A percentile compares a stretch with the other conserved stretches of the same genome.
phyloP scores from a whole-genome alignment of 2,797 vertebrate genomes.

The Siniperca obscura region DNA sequence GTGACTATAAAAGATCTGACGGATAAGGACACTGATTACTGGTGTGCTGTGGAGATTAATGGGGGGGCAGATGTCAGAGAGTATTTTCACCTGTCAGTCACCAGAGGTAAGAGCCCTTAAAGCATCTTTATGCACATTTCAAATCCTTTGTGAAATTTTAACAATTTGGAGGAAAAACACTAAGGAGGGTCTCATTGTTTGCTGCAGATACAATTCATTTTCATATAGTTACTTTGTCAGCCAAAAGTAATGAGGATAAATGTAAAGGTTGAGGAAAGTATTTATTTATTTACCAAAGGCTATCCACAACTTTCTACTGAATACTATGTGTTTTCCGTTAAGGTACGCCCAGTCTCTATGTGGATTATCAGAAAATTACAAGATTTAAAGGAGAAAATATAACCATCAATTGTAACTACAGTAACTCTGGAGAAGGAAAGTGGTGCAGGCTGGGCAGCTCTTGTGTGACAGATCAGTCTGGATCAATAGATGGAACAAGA shows the following conservation, averaged over 20 bases:
- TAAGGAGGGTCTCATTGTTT: neutral
- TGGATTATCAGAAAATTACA: constrained; percentile 30
- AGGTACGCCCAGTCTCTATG: constrained; percentile 2
- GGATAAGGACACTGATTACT: fast-evolving
- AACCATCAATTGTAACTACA: neutral
- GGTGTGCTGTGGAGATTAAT: constrained; percentile 44
- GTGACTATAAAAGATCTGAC: constrained; percentile 35
- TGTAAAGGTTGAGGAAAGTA: too few species aligned
- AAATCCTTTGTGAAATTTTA: neutral
- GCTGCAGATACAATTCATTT: neutral
- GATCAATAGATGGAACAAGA: neutral
- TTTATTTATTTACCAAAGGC: neutral
- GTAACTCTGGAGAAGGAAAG: fast-evolving
- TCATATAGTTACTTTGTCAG: neutral
- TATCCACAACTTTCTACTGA: neutral
- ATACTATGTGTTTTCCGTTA: neutral
- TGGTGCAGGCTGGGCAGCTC: constrained; percentile 49
- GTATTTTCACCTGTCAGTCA: constrained; percentile 14
- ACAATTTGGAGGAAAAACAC: neutral
- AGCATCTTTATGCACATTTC: neutral
- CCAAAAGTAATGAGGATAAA: neutral
- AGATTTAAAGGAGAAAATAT: fast-evolving
- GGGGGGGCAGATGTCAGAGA: fast-evolving
- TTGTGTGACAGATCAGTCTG: constrained; percentile 6
- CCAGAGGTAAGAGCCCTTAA: constrained; percentile 25